A percentile compares a stretch with the other conserved stretches of the same genome.
These are phyloP conservation scores for Anableps anableps DNA, from an alignment of 2,797 vertebrate genomes.

Conservation along the genomic window DNA sequence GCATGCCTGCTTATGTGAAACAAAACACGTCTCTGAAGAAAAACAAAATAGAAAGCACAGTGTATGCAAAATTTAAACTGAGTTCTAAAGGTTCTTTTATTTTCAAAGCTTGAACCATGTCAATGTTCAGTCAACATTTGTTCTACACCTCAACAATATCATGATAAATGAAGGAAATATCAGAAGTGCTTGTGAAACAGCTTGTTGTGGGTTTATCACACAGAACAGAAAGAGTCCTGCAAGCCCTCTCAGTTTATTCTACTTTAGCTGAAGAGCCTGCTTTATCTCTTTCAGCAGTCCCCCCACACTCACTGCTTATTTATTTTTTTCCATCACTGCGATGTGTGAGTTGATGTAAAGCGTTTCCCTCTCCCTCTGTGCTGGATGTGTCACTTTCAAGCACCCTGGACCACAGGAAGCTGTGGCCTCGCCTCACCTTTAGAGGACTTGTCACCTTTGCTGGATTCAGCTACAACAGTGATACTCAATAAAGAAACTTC, in stretches of 20 bases:
- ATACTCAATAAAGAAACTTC: not conserved
- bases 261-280: slow-evolving; percentile 61
- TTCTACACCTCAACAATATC: slow-evolving; percentile 37
- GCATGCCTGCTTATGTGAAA: slow-evolving; percentile 60
- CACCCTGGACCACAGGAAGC: slow-evolving; percentile 42
- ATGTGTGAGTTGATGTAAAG: slow-evolving; percentile 42
- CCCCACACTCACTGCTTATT: slow-evolving; percentile 58
- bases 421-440: slow-evolving; percentile 47
- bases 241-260: slow-evolving; percentile 53
- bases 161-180: slow-evolving; percentile 37
- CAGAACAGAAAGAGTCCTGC: slow-evolving; percentile 40
- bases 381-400: slow-evolving; percentile 39
- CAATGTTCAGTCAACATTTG: slow-evolving; percentile 31
- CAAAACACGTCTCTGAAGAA: slow-evolving; percentile 58
- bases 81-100: not conserved
- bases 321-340: slow-evolving; percentile 46
- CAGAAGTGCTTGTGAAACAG: slow-evolving; percentile 50
- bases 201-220: slow-evolving; percentile 59
- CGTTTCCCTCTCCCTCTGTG: slow-evolving; percentile 24
- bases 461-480: slow-evolving; percentile 31
- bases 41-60: not conserved
- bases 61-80: not conserved
- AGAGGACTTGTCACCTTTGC: slow-evolving; percentile 42
- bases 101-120: slow-evolving; percentile 26
- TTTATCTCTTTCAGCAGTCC: slow-evolving; percentile 68